Base-by-base conservation (phyloP, 2,888 invertebrate genomes). In the Agonopterix arenella region DNA sequence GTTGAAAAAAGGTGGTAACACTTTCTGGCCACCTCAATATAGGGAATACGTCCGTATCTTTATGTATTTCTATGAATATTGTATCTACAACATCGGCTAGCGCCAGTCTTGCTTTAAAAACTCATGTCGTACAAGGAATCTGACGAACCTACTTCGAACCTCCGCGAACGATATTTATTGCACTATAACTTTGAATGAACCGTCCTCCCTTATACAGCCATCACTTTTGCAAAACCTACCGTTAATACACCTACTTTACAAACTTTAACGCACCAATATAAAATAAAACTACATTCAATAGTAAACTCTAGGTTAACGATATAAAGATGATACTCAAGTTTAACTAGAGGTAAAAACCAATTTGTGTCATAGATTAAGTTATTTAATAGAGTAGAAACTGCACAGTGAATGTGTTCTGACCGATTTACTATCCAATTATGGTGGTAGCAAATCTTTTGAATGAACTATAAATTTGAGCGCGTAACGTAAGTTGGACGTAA, bases 351-450 rank as follows among this genome's bases (percentile, higher is more conserved):
- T 52, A 51, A 46, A 52, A 48, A 44, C 42, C 40, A 46, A 11
- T 42, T 50, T 50, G 10, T 37, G 45, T 45, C 48, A 46, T 47
- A 56, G 55, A 62, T 63, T 55, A 56, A 63, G 58, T 36, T 53
- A 55, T 62, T 55, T 47, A 18, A 46, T 45, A 11, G 46, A 38
- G 28, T 28, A 28, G 28, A 28, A 28, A 9, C 38, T 8, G 40
- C 49, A 44, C 41, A 38, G 50, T 36, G 45, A 5, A 45, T 45
- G 49, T 40, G 2, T 48, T 52, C 48, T 56, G 59, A 52, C 56
- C 55, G 64, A 73, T 65, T 72, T 68, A 67, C 59, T 59, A 61
- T 46, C 65, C 68, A 73, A 67, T 71, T 66, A 68, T 51, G 48
- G 50, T 11, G 47, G 52, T 54, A 46, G 50, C 58, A 61, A 59